These are phyloP conservation scores for Drosophila arizonae DNA, from an alignment of 1,140 invertebrate species.

Conservation along the genomic window DNA sequence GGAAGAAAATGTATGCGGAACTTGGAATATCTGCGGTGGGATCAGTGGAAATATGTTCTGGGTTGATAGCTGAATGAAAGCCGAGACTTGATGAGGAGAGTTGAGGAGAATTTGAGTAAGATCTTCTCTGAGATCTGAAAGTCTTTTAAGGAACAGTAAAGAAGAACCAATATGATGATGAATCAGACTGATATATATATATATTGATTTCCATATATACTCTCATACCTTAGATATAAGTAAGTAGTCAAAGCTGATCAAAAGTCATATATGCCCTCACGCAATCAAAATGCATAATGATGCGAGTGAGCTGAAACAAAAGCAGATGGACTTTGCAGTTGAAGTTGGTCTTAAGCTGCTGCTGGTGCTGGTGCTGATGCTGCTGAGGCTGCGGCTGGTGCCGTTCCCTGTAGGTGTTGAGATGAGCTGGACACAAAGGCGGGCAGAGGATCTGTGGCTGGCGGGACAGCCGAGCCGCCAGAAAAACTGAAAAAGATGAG, in stretches of 20 bases:
- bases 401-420: conserved; percentile 12
- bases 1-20: not conserved
- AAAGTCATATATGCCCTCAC: not conserved
- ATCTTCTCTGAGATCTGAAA: no score
- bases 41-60: no score
- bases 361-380: not conserved
- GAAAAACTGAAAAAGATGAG: conserved; percentile 32
- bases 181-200: no score
- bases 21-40: no score
- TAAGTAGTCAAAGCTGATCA: not conserved
- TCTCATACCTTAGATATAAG: not conserved
- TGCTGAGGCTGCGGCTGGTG: not conserved
- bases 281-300: conserved; percentile 16
- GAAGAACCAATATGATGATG: no score
- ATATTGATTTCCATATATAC: no score
- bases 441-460: not conserved
- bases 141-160: no score
- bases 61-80: no score
- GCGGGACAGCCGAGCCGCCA: conserved; percentile 31
- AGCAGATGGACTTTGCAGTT: conserved; percentile 17
- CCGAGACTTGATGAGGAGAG: no score
- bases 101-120: no score
- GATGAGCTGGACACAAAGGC: not conserved
- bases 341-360: not conserved
- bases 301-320: conserved; percentile 4